These are phyloP conservation scores for Erebia epiphron DNA, from an alignment of 2,888 invertebrate genomes.

Conservation along the genomic window DNA sequence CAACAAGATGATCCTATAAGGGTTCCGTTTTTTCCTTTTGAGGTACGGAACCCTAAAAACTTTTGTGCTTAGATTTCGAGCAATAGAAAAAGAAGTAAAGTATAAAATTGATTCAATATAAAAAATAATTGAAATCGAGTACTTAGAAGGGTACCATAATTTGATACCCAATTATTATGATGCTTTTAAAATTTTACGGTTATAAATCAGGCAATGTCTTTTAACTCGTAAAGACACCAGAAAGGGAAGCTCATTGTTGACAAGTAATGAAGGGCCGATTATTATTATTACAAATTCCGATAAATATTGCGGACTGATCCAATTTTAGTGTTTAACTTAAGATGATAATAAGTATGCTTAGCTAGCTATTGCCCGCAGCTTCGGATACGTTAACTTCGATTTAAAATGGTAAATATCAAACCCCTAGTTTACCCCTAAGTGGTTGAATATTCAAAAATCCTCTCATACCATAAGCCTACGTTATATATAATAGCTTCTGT, in stretches of 20 bases:
- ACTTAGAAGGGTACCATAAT: background rate
- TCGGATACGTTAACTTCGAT: too few relatives aligned
- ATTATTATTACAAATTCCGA: background rate
- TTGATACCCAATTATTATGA: slow-evolving; percentile 10
- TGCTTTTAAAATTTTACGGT: slow-evolving; percentile 9
- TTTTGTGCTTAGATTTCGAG: too few relatives aligned
- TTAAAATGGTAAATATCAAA: too few relatives aligned
- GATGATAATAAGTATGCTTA: background rate
- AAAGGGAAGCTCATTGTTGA: slow-evolving; percentile 43
- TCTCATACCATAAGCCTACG: too few relatives aligned
- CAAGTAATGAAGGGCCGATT: slow-evolving; percentile 29
- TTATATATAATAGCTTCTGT: too few relatives aligned
- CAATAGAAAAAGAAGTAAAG: too few relatives aligned
- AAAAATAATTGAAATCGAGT: background rate
- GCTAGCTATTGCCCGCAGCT: too few relatives aligned
- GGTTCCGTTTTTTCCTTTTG: too few relatives aligned
- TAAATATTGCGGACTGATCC: slow-evolving; percentile 1
- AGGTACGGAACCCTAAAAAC: too few relatives aligned
- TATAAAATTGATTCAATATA: background rate
- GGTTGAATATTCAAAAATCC: too few relatives aligned
- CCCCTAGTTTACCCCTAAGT: too few relatives aligned
- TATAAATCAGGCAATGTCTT: background rate
- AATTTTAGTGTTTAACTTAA: background rate
- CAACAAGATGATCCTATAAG: too few relatives aligned
- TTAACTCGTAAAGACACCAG: slow-evolving; percentile 51